These are phyloP conservation scores for Tetranychus cinnabarinus DNA, from an alignment of 1,140 invertebrate genomes.

Conservation along the genomic window DNA sequence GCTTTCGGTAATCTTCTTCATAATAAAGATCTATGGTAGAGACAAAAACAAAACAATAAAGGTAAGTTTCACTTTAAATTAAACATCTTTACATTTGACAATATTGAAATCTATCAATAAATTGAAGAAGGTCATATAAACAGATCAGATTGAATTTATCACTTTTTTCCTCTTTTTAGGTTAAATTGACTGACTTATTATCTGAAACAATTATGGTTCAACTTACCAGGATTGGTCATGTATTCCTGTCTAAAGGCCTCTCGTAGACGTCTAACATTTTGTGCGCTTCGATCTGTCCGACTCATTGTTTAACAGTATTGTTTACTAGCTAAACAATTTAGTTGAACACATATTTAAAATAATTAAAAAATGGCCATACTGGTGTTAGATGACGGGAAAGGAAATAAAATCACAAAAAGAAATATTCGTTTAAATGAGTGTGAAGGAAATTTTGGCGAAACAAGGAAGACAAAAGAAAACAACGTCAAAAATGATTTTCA, in stretches of 20 bases:
- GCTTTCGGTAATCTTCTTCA: constrained; percentile 1
- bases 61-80: not conserved
- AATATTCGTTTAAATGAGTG: too few relatives aligned
- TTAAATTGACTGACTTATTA: not conserved
- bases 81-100: not conserved
- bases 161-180: not conserved
- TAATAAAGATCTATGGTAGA: constrained; percentile 3
- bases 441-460: too few relatives aligned
- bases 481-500: too few relatives aligned
- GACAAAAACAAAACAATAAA: not conserved
- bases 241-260: not conserved
- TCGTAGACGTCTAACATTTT: constrained; percentile 1
- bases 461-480: too few relatives aligned
- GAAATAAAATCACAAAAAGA: too few relatives aligned
- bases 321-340: too few relatives aligned
- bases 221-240: not conserved
- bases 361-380: too few relatives aligned
- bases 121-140: not conserved
- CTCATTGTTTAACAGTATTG: too few relatives aligned
- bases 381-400: too few relatives aligned
- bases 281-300: not conserved
- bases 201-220: not conserved
- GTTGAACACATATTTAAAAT: too few relatives aligned
- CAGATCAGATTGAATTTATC: not conserved
- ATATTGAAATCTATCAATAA: not conserved